Percentiles rank a stretch among this genome's conserved stretches.
Conservation (phyloP, 2,888 invertebrate genomes). For the Hydropsyche betteni region DNA sequence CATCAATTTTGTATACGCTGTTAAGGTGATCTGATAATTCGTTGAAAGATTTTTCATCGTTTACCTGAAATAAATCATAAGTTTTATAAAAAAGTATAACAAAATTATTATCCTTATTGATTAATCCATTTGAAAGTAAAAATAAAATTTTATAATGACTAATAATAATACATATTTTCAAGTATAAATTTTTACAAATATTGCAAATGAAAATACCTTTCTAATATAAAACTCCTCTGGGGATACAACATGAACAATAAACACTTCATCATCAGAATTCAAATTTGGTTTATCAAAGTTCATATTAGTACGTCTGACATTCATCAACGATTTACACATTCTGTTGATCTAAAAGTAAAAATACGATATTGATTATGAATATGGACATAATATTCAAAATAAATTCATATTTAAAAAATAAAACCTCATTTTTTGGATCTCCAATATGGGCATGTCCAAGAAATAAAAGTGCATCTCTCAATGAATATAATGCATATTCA, state of each 20-base stretch:
- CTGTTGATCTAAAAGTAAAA: too few species aligned
- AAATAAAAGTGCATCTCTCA: too few species aligned
- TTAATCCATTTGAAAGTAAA: background rate
- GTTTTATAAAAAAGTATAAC: too few species aligned
- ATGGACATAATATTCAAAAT: constrained; percentile 38
- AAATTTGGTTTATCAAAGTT: background rate
- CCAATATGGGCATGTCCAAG: too few species aligned
- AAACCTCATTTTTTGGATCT: constrained; percentile 6
- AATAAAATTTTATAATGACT: background rate
- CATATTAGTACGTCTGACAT: background rate
- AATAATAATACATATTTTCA: too few species aligned
- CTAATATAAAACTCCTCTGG: constrained; percentile 75
- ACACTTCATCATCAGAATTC: constrained; percentile 60
- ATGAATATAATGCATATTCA: too few species aligned
- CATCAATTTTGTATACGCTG: constrained; percentile 57
- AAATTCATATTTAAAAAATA: constrained; percentile 15
- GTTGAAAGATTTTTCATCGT: constrained; percentile 55
- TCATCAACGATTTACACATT: background rate
- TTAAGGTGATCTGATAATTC: constrained; percentile 63
- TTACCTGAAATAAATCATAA: background rate
- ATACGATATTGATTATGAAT: constrained; percentile 60
- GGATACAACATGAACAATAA: constrained; percentile 68
- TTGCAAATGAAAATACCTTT: constrained; percentile 60
- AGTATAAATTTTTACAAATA: too few species aligned
- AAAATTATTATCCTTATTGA: too few species aligned